phyloP scores from a whole-genome alignment of 2,113 vertebrate genomes.

The Anhinga rufa region DNA sequence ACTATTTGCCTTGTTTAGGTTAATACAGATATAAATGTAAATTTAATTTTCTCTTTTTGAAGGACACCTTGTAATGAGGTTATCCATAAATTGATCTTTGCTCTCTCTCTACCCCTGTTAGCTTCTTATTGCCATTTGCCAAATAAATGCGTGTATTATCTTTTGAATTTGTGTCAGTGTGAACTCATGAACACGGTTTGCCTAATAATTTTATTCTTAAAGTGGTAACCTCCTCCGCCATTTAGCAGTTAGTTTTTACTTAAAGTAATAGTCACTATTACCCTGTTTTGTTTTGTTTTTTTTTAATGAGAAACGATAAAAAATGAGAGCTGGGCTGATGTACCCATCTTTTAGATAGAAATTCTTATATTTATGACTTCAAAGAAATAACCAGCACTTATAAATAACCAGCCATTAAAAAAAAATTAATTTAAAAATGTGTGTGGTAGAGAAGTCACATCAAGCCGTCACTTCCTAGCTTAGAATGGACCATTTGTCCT shows the following conservation, averaged over 20 bases:
- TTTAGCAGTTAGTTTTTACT: neutral
- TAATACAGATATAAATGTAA: neutral
- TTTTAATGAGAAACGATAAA: neutral
- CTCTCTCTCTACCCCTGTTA: neutral
- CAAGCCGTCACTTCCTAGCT: neutral
- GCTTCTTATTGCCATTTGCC: neutral
- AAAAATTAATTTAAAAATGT: neutral
- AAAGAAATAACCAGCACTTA: neutral
- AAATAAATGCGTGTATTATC: neutral
- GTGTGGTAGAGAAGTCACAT: neutral
- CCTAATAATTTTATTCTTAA: neutral
- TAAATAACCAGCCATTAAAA: neutral
- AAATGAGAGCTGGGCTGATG: neutral
- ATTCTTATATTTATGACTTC: neutral
- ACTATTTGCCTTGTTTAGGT: neutral
- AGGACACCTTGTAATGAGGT: neutral
- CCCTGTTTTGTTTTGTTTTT: fast-evolving
- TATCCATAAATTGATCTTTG: neutral
- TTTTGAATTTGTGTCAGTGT: neutral
- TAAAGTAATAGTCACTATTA: neutral
- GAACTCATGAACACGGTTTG: neutral
- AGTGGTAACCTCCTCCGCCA: neutral
- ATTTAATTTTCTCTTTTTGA: neutral
- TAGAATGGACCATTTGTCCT: neutral
- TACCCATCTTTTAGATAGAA: neutral